Evolutionary conservation across 2,113 vertebrate species (phyloP).

Genomic region (pig (Sus scrofa)): T2T-Sscrofa CM000824.6:177438001-177438500

Average conservation of each 20-base stretch:
- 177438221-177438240: background rate
- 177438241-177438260: background rate
- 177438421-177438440: slow-evolving; percentile 72
- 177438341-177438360: slow-evolving; percentile 74
- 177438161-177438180: background rate
- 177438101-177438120: background rate
- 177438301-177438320: background rate
- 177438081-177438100: background rate
- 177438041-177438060: slow-evolving; percentile 11
- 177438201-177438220: background rate
- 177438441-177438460: slow-evolving; percentile 70
- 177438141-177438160: background rate
- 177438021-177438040: slow-evolving; percentile 21
- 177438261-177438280: background rate
- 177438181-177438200: slow-evolving; percentile 38
- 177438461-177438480: slow-evolving; percentile 70
- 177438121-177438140: slow-evolving; percentile 41
- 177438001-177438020: background rate
- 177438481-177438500: slow-evolving; percentile 78
- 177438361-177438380: slow-evolving; percentile 62
- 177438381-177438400: slow-evolving; percentile 71
- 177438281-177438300: background rate
- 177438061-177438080: background rate
- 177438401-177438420: slow-evolving; percentile 73
- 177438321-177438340: slow-evolving; percentile 63